Percentiles rank a stretch among this genome's conserved stretches.
phyloP scores from a whole-genome alignment of 2,888 invertebrate genomes.

The Lordiphosa fenestrarum region DNA sequence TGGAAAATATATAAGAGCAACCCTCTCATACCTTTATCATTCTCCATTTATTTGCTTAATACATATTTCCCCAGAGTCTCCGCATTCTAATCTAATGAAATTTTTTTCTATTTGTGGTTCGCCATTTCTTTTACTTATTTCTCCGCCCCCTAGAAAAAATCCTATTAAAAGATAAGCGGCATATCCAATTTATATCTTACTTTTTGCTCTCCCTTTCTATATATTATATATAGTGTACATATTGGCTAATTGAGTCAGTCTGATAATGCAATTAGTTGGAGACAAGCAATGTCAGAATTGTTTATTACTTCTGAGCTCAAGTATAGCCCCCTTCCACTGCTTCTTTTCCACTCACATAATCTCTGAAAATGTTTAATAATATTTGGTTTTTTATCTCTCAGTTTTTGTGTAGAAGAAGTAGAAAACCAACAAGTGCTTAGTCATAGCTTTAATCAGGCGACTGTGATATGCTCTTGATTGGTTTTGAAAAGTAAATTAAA shows the following conservation, averaged over 20 bases:
- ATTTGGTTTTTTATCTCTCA: conserved; percentile 11
- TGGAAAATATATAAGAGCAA: too few species aligned
- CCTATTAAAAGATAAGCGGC: conserved; percentile 49
- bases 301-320: conserved; percentile 21
- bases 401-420: neutral
- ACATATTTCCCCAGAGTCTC: conserved; percentile 10
- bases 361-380: conserved; percentile 6
- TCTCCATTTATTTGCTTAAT: conserved; percentile 3
- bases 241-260: conserved; percentile 52
- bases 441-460: too few species aligned
- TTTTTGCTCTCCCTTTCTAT: conserved; percentile 2
- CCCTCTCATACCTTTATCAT: neutral
- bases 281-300: conserved; percentile 18
- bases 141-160: neutral
- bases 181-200: neutral
- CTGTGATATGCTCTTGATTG: too few species aligned
- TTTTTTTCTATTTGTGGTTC: conserved; percentile 33
- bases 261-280: conserved; percentile 62
- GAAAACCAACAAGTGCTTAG: too few species aligned
- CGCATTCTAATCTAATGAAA: conserved; percentile 53
- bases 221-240: conserved; percentile 13
- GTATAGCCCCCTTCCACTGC: too few species aligned
- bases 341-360: neutral
- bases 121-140: conserved; percentile 4
- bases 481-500: too few species aligned